Evolutionary conservation across 1,140 invertebrate species (phyloP), one percentile per base, ranked within the genome.

Genomic region (Drosophila oshimai): DNA sequence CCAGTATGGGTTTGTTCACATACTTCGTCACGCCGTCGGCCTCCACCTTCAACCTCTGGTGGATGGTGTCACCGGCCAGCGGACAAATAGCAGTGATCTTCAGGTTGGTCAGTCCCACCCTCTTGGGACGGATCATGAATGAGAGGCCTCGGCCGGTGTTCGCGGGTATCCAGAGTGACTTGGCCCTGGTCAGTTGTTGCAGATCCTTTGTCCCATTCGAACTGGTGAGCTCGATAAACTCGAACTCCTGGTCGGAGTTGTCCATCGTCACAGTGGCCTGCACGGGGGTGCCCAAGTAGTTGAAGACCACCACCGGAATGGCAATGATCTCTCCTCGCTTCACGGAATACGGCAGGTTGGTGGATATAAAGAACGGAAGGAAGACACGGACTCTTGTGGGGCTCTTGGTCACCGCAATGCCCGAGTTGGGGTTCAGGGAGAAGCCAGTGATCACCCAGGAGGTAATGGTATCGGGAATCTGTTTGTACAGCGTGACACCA

Each of bases 361-460:
- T 89, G 1, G 94, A 94, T 12, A 98, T 92, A 83, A 98, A 97
- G 91, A 99, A 98, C 5, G 96, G 95, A 74, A 96, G 95, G 83
- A 97, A 97, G 0, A 98, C 96, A 81, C 93, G 94, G 20, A 99
- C 90, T 93, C 95, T 96, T 70, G 93, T 93, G n/a, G 95, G 92
- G 62, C 92, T 84, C 33, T 94, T 90, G 6, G 96, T 94, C 2
- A 99, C 92, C 3, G 97, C 97, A 0, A 99, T 92, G 13, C 98
- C 98, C 49, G 95, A 92, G 6, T 95, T 92, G 0, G 95, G 92
- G 91, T 97, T 96, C 31, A 99, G 92, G 1, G 98, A 97, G 90
- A 99, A 99, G 0, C 96, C 98, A 31, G 95, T 96, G 0, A 99
- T 93, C 15, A 96, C 93, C 97, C 98, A 99, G 1, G 96, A 97